Conservation (phyloP, 2,113 vertebrate genomes). For the Vidua macroura region DNA sequence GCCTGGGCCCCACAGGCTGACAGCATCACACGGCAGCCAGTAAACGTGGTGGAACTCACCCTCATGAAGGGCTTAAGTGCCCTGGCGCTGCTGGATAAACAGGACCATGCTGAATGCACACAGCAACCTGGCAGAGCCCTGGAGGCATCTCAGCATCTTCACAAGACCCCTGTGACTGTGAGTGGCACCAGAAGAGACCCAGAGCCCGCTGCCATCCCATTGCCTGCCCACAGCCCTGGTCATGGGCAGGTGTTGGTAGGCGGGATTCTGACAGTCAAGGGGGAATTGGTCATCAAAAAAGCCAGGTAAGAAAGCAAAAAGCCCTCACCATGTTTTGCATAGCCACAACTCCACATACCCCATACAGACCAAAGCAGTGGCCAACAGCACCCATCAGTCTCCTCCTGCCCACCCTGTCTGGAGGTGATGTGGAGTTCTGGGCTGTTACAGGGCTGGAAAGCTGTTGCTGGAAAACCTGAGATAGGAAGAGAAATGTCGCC, state of each 20-base stretch:
- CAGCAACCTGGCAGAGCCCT: neutral
- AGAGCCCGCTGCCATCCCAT: neutral
- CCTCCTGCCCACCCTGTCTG: neutral
- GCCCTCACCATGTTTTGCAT: neutral
- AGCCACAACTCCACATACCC: neutral
- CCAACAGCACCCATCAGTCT: neutral
- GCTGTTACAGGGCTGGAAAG: neutral
- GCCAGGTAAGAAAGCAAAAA: neutral
- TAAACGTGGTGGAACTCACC: neutral
- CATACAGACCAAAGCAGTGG: neutral
- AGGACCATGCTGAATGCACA: neutral
- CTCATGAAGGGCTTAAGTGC: neutral
- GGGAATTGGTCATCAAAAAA: neutral
- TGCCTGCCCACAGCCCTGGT: neutral
- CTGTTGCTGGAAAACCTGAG: slow-evolving; percentile 30
- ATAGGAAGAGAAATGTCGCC: slow-evolving; percentile 36
- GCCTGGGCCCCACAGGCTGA: neutral
- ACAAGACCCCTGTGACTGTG: neutral
- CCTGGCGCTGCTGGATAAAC: neutral
- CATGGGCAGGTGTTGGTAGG: accelerated
- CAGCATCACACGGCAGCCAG: accelerated
- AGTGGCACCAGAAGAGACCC: neutral
- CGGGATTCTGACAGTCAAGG: accelerated
- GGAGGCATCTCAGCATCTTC: neutral
- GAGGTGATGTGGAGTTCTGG: neutral